A percentile compares a stretch with the other conserved stretches of the same genome.
Evolutionary conservation across 2,797 vertebrate species (phyloP).

Genomic region (Bufotes viridis): DNA sequence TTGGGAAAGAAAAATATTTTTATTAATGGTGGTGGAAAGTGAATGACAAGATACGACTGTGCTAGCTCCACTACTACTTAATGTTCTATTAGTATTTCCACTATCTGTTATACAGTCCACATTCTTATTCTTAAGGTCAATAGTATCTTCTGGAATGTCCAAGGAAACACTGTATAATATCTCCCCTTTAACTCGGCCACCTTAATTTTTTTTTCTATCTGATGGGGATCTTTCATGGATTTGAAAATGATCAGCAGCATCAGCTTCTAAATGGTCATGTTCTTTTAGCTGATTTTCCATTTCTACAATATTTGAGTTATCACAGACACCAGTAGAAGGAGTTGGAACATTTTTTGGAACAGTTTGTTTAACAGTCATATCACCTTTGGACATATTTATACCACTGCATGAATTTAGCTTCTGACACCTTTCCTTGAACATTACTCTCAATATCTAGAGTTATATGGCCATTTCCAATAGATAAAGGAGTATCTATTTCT

Average conservation of each 20-base stretch:
- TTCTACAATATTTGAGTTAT: neutral
- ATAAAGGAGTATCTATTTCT: neutral
- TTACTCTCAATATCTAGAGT: neutral
- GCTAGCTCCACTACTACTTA: neutral
- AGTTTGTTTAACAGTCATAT: constrained; percentile 65
- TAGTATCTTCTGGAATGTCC: neutral
- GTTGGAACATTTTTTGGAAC: constrained; percentile 63
- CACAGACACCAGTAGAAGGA: constrained; percentile 49
- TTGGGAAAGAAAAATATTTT: neutral
- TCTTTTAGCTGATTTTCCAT: neutral
- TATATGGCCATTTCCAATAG: neutral
- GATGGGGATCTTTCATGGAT: constrained; percentile 75
- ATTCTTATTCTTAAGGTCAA: neutral
- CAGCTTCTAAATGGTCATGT: neutral
- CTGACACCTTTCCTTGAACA: neutral
- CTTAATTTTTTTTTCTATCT: constrained; percentile 87
- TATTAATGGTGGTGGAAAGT: neutral
- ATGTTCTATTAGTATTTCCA: neutral
- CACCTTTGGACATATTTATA: neutral
- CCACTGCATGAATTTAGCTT: neutral
- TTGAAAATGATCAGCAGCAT: constrained; percentile 54
- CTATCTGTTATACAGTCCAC: neutral
- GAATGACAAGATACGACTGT: neutral
- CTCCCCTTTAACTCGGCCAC: constrained; percentile 72
- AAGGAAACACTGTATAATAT: constrained; percentile 6